Evolutionary conservation across 2,797 vertebrate genomes (phyloP).

Genomic region (Monodelphis domestica): DNA sequence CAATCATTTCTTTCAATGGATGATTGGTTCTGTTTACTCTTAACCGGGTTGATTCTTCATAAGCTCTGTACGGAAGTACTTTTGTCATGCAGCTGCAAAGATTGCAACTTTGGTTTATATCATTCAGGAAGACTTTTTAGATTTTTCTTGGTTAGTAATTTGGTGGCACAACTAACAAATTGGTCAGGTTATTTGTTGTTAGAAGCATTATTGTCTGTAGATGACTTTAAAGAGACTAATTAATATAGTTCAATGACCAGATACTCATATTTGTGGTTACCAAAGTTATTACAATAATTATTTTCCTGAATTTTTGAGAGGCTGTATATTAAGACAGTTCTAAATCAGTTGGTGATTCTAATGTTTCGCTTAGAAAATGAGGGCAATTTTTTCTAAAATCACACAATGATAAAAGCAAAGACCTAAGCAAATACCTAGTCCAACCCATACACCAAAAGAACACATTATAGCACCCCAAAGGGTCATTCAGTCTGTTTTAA

Average conservation of each 20-base stretch:
- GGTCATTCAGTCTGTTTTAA: too few relatives aligned
- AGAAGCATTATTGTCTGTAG: not conserved
- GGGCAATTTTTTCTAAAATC: not conserved
- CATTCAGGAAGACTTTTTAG: not conserved
- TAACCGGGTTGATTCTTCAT: not conserved
- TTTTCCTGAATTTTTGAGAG: not conserved
- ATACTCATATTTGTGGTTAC: not conserved
- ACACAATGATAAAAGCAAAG: not conserved
- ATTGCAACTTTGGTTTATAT: not conserved
- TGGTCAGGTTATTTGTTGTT: not conserved
- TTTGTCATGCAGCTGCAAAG: not conserved
- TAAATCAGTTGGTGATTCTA: not conserved
- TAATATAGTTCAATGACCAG: not conserved
- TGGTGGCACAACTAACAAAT: not conserved
- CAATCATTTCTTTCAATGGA: not conserved
- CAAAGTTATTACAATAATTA: not conserved
- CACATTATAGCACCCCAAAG: not conserved
- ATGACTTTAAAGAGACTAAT: not conserved
- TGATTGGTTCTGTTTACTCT: not conserved
- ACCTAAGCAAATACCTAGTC: not conserved
- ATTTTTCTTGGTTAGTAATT: not conserved
- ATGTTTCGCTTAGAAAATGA: not conserved
- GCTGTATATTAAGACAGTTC: not conserved
- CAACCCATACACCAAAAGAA: not conserved
- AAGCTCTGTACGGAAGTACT: not conserved